Percentiles rank a stretch among this genome's conserved stretches.
These are phyloP conservation scores for Urechis unicinctus DNA, from an alignment of 2,888 invertebrate genomes.

Conservation along the genomic window DNA sequence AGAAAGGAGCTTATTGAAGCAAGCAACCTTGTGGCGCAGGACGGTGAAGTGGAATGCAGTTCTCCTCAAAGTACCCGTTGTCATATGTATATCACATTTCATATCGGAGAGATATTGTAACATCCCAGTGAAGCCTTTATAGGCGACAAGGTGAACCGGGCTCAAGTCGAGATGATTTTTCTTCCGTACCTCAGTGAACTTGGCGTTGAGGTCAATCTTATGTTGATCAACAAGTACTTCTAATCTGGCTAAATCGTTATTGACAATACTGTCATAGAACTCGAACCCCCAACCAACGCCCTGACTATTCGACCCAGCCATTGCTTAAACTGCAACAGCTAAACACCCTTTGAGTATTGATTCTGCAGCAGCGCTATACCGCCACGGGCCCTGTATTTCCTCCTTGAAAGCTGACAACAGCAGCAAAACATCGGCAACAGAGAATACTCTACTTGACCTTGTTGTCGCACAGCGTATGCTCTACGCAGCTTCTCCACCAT, in stretches of 20 bases:
- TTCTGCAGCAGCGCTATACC: no score
- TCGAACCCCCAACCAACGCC: constrained; percentile 33
- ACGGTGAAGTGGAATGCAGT: constrained; percentile 50
- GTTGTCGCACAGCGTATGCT: no score
- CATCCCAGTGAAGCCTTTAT: constrained; percentile 47
- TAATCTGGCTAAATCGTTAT: constrained; percentile 43
- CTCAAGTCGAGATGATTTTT: constrained; percentile 48
- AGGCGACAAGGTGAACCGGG: constrained; percentile 47
- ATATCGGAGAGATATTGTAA: constrained; percentile 24
- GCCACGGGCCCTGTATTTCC: no score
- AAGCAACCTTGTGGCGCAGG: constrained; percentile 47
- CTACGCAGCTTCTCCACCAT: no score
- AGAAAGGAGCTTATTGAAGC: constrained; percentile 43
- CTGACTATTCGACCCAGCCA: no score
- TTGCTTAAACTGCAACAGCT: no score
- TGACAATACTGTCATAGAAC: constrained; percentile 49
- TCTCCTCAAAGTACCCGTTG: constrained; percentile 42
- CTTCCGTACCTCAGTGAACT: constrained; percentile 46
- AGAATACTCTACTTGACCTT: no score
- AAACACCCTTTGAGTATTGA: no score
- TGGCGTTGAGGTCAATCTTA: constrained; percentile 47
- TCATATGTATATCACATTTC: constrained; percentile 46
- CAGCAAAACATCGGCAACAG: no score
- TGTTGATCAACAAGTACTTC: constrained; percentile 45
- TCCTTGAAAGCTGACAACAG: no score